Conservation (phyloP, 1,140 invertebrate genomes). For the Zaprionus lachaisei region DNA sequence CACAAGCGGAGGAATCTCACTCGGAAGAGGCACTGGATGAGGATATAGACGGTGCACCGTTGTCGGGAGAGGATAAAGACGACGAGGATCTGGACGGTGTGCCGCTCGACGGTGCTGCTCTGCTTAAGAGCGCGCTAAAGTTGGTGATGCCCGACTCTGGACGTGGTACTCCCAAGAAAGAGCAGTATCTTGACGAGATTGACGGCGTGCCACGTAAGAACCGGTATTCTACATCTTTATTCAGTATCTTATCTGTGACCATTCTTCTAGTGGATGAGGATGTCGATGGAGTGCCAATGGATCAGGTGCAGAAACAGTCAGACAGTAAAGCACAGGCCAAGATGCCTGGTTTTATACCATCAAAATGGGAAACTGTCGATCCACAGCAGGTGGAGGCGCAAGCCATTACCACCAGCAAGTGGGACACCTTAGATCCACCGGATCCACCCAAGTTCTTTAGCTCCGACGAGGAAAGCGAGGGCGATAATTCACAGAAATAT, state of each 20-base stretch:
- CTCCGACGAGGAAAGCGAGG: slow-evolving; percentile 73
- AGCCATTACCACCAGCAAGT: slow-evolving; percentile 95
- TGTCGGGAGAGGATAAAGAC: slow-evolving; percentile 87
- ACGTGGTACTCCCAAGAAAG: slow-evolving; percentile 58
- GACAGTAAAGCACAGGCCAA: slow-evolving; percentile 50
- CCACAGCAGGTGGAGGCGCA: slow-evolving; percentile 91
- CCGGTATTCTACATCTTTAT: too few relatives aligned
- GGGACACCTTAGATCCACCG: slow-evolving; percentile 88
- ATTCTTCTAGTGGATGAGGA: slow-evolving; percentile 90
- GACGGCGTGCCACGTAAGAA: slow-evolving; percentile 90
- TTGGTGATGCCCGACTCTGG: slow-evolving; percentile 83
- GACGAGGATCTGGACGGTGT: slow-evolving; percentile 91
- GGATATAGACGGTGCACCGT: slow-evolving; percentile 89
- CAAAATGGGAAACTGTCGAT: slow-evolving; percentile 98
- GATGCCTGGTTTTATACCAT: slow-evolving; percentile 91
- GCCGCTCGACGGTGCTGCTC: slow-evolving; percentile 92
- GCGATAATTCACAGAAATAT: slow-evolving; percentile 84
- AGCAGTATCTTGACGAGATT: slow-evolving; percentile 88
- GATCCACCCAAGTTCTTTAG: slow-evolving; percentile 77
- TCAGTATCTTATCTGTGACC: too few relatives aligned
- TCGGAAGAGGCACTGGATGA: slow-evolving; percentile 70
- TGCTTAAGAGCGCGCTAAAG: slow-evolving; percentile 89
- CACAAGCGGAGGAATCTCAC: slow-evolving; percentile 50
- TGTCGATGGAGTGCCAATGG: slow-evolving; percentile 92
- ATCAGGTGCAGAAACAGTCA: slow-evolving; percentile 78